These are phyloP conservation scores for Coelopa frigida DNA, from an alignment of 1,140 invertebrate species.

Conservation along the genomic window DNA sequence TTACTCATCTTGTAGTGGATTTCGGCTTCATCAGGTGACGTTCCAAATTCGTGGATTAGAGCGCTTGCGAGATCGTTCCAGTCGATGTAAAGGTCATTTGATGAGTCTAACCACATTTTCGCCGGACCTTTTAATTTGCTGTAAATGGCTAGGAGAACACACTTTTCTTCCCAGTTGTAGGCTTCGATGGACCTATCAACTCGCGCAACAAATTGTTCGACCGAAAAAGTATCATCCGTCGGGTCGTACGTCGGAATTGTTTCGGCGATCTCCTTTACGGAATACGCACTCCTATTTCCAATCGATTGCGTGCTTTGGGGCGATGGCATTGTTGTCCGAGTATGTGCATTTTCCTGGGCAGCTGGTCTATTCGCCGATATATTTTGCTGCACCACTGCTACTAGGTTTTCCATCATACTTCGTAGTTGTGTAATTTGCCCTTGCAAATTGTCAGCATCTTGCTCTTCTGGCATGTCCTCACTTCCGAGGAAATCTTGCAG, in stretches of 20 bases:
- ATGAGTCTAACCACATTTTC: slow-evolving; percentile 7
- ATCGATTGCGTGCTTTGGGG: too few species aligned
- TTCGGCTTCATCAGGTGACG: slow-evolving; percentile 5
- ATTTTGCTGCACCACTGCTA: background rate
- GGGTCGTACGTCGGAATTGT: slow-evolving; percentile 9
- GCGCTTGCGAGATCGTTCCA: background rate
- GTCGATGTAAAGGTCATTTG: background rate
- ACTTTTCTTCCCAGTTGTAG: slow-evolving; percentile 5
- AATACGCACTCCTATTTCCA: background rate
- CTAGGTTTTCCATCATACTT: slow-evolving; percentile 3
- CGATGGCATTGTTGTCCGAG: background rate
- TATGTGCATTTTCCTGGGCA: background rate
- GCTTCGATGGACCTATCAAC: slow-evolving; percentile 7
- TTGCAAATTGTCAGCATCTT: background rate
- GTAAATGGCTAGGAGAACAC: slow-evolving; percentile 5
- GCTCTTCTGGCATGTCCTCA: slow-evolving; percentile 5
- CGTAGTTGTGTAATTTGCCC: slow-evolving; percentile 3
- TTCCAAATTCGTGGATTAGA: slow-evolving; percentile 4
- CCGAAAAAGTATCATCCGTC: slow-evolving; percentile 6
- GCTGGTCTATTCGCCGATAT: background rate
- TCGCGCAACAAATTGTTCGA: slow-evolving; percentile 11
- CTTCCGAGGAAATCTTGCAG: background rate
- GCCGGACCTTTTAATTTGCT: slow-evolving; percentile 7
- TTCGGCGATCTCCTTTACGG: slow-evolving; percentile 13
- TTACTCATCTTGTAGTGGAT: background rate